phyloP scores from a whole-genome alignment of 1,140 invertebrate genomes.

The Temnothorax longispinosus region DNA sequence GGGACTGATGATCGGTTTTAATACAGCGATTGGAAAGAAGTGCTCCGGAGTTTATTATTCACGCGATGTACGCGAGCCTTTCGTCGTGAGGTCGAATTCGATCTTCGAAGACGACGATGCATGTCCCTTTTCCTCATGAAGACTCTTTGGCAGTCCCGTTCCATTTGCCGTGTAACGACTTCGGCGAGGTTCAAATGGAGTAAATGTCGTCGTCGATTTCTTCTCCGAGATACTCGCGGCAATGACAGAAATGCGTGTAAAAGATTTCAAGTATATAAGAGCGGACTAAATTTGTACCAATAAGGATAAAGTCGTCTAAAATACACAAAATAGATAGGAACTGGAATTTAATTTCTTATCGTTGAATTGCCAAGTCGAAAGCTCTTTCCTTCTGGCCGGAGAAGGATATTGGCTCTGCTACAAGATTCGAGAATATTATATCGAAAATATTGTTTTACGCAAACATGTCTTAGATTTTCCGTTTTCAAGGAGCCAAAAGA shows the following conservation, averaged over 20 bases:
- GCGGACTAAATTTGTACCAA: background rate
- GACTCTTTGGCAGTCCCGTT: background rate
- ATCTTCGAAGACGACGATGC: slow-evolving; percentile 10
- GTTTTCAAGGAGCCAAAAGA: background rate
- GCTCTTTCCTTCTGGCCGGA: background rate
- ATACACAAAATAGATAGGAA: background rate
- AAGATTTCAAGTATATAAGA: background rate
- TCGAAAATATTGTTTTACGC: background rate
- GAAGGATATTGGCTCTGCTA: background rate
- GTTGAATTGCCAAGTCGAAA: background rate
- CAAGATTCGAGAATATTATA: background rate
- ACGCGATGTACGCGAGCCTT: background rate
- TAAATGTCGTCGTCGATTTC: slow-evolving; percentile 15
- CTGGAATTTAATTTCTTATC: background rate
- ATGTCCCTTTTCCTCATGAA: slow-evolving; percentile 18
- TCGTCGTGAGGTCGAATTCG: slow-evolving; percentile 17
- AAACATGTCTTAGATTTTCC: slow-evolving; percentile 20
- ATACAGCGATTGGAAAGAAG: background rate
- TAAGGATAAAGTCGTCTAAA: background rate
- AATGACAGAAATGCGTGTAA: background rate
- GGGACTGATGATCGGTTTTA: background rate
- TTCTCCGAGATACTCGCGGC: background rate
- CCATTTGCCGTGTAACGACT: slow-evolving; percentile 42
- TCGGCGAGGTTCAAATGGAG: slow-evolving; percentile 25
- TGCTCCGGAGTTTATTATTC: slow-evolving; percentile 12